Percentiles rank a stretch among this genome's conserved stretches.
phyloP scores from a whole-genome alignment of 2,797 vertebrate species.

The Orestias chungarensis region DNA sequence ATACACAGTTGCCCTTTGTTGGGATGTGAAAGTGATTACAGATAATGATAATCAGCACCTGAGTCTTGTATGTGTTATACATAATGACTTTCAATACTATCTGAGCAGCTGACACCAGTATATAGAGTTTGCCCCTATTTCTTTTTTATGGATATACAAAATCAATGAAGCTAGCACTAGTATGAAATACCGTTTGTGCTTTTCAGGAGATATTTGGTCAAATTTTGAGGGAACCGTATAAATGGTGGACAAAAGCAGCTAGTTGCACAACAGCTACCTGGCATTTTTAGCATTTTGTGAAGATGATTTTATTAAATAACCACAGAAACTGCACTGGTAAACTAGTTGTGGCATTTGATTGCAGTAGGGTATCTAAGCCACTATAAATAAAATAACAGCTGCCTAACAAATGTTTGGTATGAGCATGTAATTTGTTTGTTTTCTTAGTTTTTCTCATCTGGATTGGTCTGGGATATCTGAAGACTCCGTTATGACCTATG shows the following conservation, averaged over 20 bases:
- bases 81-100: background rate
- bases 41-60: conserved; percentile 49
- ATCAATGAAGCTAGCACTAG: background rate
- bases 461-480: background rate
- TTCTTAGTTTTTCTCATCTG: background rate
- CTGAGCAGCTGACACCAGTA: background rate
- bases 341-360: no score
- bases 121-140: background rate
- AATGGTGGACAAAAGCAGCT: background rate
- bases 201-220: background rate
- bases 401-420: no score
- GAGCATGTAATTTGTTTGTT: no score
- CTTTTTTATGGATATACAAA: background rate
- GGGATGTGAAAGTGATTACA: conserved; percentile 45
- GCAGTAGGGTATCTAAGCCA: background rate
- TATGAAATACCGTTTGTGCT: background rate
- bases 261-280: no score
- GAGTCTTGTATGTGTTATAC: background rate
- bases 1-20: conserved; percentile 23
- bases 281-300: background rate
- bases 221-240: background rate
- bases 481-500: background rate
- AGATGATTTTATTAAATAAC: no score
- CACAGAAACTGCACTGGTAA: no score
- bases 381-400: no score